phyloP scores from a whole-genome alignment of 2,797 vertebrate species.

The Lutjanus argentimaculatus region DNA sequence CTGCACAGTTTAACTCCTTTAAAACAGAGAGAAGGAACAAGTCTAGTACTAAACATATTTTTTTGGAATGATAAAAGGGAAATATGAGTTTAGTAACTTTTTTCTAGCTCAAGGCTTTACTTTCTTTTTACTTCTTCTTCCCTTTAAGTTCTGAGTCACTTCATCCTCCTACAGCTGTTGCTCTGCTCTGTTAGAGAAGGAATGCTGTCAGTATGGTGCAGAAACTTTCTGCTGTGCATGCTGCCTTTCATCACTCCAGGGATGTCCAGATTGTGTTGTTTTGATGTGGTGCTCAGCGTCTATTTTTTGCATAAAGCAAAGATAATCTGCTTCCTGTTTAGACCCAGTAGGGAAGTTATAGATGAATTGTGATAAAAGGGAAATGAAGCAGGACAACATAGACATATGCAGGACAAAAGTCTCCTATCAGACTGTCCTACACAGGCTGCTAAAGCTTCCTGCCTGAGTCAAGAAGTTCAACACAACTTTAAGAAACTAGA shows the following conservation, averaged over 20 bases:
- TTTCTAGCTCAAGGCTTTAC: constrained; percentile 14
- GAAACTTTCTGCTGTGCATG: constrained; percentile 26
- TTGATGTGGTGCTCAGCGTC: constrained; percentile 16
- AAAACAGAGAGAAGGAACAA: constrained; percentile 19
- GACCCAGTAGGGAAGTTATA: constrained; percentile 9
- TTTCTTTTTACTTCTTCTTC: constrained; percentile 9
- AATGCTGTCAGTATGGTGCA: constrained; percentile 34
- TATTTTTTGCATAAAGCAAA: constrained; percentile 23
- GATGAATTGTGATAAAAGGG: constrained; percentile 14
- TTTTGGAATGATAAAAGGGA: constrained; percentile 13
- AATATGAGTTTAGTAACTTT: constrained; percentile 20
- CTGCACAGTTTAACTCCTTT: neutral
- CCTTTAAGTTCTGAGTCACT: constrained; percentile 48
- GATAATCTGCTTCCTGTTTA: constrained; percentile 65
- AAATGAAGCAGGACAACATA: constrained; percentile 12
- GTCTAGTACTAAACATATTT: neutral
- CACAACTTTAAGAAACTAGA: constrained; percentile 36
- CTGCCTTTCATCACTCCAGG: constrained; percentile 20
- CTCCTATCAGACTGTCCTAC: constrained; percentile 8
- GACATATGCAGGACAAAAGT: neutral
- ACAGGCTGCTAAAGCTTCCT: constrained; percentile 33
- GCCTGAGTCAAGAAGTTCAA: constrained; percentile 40
- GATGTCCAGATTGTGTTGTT: constrained; percentile 23
- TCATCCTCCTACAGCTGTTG: constrained; percentile 38
- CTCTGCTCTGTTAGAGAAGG: constrained; percentile 30